These are phyloP conservation scores for Gymnosoma rotundatum DNA, from an alignment of 2,888 invertebrate species.

Conservation along the genomic window DNA sequence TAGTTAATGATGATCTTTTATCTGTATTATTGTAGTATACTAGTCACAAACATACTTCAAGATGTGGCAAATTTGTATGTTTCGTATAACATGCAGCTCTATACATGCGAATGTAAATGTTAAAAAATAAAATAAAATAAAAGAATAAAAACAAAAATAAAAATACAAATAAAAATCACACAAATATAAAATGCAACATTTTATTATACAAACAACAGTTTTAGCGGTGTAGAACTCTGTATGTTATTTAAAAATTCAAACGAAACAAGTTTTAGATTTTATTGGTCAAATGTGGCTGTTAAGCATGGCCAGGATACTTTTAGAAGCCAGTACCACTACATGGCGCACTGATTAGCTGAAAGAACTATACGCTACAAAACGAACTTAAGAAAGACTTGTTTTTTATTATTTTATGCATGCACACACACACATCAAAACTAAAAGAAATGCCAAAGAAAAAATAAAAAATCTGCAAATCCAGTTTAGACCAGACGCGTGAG, in stretches of 20 bases:
- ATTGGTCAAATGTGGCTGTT: conserved; percentile 64
- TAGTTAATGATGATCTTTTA: conserved; percentile 68
- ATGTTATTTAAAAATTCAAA: conserved; percentile 54
- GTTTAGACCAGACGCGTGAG: conserved; percentile 69
- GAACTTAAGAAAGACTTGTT: conserved; percentile 54
- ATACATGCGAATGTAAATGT: too few relatives aligned
- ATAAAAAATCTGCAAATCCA: conserved; percentile 60
- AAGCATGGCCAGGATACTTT: conserved; percentile 70
- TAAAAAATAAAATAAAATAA: neutral
- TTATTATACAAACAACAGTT: conserved; percentile 17
- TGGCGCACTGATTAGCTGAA: conserved; percentile 67
- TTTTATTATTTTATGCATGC: conserved; percentile 7
- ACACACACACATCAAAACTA: conserved; percentile 31
- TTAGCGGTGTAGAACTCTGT: conserved; percentile 14
- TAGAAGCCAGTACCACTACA: conserved; percentile 43
- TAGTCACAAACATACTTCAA: conserved; percentile 33
- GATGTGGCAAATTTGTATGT: conserved; percentile 47
- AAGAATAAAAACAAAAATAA: neutral
- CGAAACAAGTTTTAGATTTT: conserved; percentile 65
- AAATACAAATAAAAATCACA: conserved; percentile 23
- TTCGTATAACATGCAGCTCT: neutral
- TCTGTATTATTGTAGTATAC: conserved; percentile 47
- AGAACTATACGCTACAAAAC: conserved; percentile 58
- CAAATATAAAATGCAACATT: conserved; percentile 10
- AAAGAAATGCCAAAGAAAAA: conserved; percentile 52